Base-by-base conservation (phyloP, 2,113 vertebrate species). In the Rhineura floridana region DNA sequence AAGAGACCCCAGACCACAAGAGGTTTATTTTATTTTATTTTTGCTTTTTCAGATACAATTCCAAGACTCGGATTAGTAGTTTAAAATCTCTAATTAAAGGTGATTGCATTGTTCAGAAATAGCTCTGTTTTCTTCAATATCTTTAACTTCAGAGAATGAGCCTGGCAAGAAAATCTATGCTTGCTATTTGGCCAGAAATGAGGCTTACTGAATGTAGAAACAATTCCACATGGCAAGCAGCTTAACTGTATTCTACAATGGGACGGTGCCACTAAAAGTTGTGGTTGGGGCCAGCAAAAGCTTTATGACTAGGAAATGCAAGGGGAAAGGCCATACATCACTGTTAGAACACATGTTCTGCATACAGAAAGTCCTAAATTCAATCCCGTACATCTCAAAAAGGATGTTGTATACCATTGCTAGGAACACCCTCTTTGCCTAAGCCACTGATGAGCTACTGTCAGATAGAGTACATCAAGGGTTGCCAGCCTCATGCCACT, bases 31-130 rank as follows among this genome's bases (percentile, higher is more conserved):
- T 28, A 69, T 80, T 39, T 63, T 19, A 39, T 62, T 52, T 52
- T 4, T 33, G 36, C 42, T 59, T 87, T 81, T 62, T 28, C 55
- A 75, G 33, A 82, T 73, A 75, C 5, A 30, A 28, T 83, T 83
- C 72, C 81, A 65, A 77, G 59, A 39, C 63, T 30, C 19, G n/a
- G n/a, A 83, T 83, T 77, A 52, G 59, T 50, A 30, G 25, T 67
- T 88, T 76, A 52, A 83, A 81, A 77, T 83, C 28, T 77, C 87
- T 88, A 83, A 77, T 88, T 88, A 77, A 83, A 88, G 25, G 81
- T 42, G 48, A 77, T 88, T 88, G n/a, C n/a, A 76, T 76, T 76
- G 23, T 83, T 88, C 80, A 83, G 36, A 83, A 88, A 77, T 52
- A 77, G n/a, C 15, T 65, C 55, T 67, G 55, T 65, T 83, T 50